Percentiles rank a stretch among this genome's conserved stretches.
Conservation (phyloP, 2,888 invertebrate species). For the Rhogogaster chlorosoma region DNA sequence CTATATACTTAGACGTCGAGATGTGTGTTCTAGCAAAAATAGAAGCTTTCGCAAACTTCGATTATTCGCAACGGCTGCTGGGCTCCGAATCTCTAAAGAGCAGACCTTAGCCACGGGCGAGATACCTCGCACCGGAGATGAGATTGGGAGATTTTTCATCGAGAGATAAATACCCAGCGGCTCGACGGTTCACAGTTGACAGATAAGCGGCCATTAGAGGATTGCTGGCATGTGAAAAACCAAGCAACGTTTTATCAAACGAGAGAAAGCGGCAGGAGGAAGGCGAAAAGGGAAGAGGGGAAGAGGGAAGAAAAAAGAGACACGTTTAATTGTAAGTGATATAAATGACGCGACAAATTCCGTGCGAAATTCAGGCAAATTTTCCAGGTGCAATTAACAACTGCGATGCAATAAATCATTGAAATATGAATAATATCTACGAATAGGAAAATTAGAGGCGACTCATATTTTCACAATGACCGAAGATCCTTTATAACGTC, state of each 20-base stretch:
- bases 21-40: neutral
- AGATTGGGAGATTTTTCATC: slow-evolving; percentile 23
- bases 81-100: neutral
- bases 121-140: neutral
- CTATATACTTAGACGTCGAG: neutral
- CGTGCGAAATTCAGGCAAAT: neutral
- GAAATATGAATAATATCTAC: neutral
- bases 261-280: neutral
- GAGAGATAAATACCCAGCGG: slow-evolving; percentile 19
- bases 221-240: slow-evolving; percentile 33
- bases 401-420: neutral
- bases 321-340: slow-evolving; percentile 19
- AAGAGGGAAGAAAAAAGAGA: neutral
- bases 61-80: neutral
- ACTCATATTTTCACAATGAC: neutral
- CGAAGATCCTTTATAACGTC: slow-evolving; percentile 11
- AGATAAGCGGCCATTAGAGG: slow-evolving; percentile 35
- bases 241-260: neutral
- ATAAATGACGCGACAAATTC: slow-evolving; percentile 7
- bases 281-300: neutral
- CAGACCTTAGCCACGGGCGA: neutral
- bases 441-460: neutral
- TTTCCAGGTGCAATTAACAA: neutral
- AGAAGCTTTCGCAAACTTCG: neutral
- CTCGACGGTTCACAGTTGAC: slow-evolving; percentile 22